phyloP scores from a whole-genome alignment of 2,888 invertebrate species.

The Amblyteles armatorius region DNA sequence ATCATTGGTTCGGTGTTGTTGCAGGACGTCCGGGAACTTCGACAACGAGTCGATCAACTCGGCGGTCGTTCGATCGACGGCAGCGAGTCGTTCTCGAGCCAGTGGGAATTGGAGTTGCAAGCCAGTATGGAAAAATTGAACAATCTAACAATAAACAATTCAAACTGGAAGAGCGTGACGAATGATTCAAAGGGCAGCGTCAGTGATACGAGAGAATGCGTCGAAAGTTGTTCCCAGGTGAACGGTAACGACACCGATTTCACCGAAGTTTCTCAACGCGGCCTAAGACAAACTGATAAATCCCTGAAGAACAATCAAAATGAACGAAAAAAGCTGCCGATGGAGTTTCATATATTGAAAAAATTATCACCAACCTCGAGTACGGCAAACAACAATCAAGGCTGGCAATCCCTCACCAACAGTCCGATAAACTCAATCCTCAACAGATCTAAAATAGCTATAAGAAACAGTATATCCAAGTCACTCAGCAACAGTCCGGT shows the following conservation, averaged over 20 bases:
- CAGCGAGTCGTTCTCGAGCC: slow-evolving; percentile 88
- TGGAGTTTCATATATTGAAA: slow-evolving; percentile 61
- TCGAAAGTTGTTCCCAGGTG: slow-evolving; percentile 5
- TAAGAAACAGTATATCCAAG: slow-evolving; percentile 77
- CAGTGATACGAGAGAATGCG: slow-evolving; percentile 55
- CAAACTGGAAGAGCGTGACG: slow-evolving; percentile 50
- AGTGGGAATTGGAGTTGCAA: slow-evolving; percentile 92
- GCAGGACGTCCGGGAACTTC: slow-evolving; percentile 87
- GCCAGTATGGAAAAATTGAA: slow-evolving; percentile 92
- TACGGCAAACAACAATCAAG: slow-evolving; percentile 61
- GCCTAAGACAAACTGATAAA: slow-evolving; percentile 47
- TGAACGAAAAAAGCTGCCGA: slow-evolving; percentile 68
- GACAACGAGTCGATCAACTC: slow-evolving; percentile 90
- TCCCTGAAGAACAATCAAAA: slow-evolving; percentile 65
- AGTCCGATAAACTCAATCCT: slow-evolving; percentile 78
- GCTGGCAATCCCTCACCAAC: slow-evolving; percentile 76
- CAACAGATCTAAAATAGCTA: slow-evolving; percentile 76
- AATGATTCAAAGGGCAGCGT: slow-evolving; percentile 21
- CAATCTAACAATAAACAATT: slow-evolving; percentile 82
- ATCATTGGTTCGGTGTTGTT: slow-evolving; percentile 16
- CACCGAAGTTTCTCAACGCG: slow-evolving; percentile 37
- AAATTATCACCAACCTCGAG: slow-evolving; percentile 48
- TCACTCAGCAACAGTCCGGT: slow-evolving; percentile 79
- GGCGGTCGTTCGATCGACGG: slow-evolving; percentile 91
- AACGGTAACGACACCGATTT: slow-evolving; percentile 51